Percentiles rank a stretch among this genome's conserved stretches.
These are phyloP conservation scores for Anas georgica DNA, from an alignment of 2,797 vertebrate genomes.

Conservation along the genomic window DNA sequence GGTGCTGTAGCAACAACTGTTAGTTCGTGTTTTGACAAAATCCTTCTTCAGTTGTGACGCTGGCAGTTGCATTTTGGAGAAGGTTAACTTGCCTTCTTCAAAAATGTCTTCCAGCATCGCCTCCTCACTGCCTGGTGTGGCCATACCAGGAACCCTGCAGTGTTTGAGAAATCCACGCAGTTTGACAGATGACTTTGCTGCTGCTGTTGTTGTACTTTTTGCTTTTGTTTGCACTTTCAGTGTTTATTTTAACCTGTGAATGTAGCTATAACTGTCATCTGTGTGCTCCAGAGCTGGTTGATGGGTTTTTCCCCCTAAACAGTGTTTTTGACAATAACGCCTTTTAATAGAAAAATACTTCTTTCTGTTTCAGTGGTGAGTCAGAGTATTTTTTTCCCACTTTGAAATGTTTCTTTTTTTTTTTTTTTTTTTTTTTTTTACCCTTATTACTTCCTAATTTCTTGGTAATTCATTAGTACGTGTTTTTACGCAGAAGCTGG, in stretches of 20 bases:
- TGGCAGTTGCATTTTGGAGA: neutral
- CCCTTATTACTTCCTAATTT: neutral
- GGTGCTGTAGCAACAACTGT: neutral
- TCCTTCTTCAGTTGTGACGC: neutral
- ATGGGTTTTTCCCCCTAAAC: neutral
- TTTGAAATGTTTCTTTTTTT: neutral
- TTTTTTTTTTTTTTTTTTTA: neutral
- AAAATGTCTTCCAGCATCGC: neutral
- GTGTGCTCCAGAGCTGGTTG: neutral
- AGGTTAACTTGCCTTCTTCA: neutral
- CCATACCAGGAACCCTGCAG: rapidly evolving
- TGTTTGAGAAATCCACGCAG: neutral
- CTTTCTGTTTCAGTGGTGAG: neutral
- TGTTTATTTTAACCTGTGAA: neutral
- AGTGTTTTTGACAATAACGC: neutral
- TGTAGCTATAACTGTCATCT: neutral
- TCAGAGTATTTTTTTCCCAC: neutral
- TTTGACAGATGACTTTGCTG: neutral
- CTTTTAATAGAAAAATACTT: neutral
- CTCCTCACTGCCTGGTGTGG: neutral
- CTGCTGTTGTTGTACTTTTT: neutral
- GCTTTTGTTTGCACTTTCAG: neutral
- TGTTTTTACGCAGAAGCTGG: neutral
- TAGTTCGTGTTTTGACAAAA: neutral
- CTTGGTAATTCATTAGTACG: neutral